Evolutionary conservation across 2,113 vertebrate genomes (phyloP).

Genomic region (Hypomesus transpacificus): DNA sequence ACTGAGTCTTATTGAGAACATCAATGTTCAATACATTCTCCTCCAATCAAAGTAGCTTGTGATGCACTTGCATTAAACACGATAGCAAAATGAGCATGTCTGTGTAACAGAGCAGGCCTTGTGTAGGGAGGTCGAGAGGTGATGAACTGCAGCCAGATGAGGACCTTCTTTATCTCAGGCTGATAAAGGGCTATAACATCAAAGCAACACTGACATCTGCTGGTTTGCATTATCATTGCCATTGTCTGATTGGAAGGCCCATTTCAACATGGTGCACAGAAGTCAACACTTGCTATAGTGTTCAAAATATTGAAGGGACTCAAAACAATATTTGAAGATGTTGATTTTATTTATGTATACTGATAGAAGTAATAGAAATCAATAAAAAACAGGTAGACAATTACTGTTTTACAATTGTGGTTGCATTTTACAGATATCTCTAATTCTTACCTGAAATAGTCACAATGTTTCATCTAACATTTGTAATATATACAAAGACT

Average conservation of each 20-base stretch:
- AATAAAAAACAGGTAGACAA: conserved; percentile 34
- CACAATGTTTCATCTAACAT: conserved; percentile 22
- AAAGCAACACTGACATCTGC: conserved; percentile 10
- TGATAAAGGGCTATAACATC: neutral
- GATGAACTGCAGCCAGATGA: too few relatives aligned
- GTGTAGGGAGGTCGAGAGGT: too few relatives aligned
- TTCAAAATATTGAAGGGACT: neutral
- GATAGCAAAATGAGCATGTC: too few relatives aligned
- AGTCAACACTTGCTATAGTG: neutral
- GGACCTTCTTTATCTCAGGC: too few relatives aligned
- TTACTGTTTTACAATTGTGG: conserved; percentile 33
- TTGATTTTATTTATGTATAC: conserved; percentile 47
- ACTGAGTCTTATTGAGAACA: too few relatives aligned
- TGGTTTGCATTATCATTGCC: neutral
- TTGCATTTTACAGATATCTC: conserved; percentile 22
- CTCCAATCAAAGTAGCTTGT: too few relatives aligned
- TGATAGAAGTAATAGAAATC: conserved; percentile 47
- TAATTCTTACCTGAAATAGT: conserved; percentile 12
- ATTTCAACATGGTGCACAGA: too few relatives aligned
- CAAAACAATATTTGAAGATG: conserved; percentile 26
- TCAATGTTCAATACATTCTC: too few relatives aligned
- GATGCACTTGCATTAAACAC: too few relatives aligned
- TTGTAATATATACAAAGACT: conserved; percentile 51
- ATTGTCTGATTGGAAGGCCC: neutral
- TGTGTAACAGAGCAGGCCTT: too few relatives aligned